Evolutionary conservation across 2,797 vertebrate genomes (phyloP), one percentile per base, ranked within the genome.

Genomic region (Nannoperca obscura): DNA sequence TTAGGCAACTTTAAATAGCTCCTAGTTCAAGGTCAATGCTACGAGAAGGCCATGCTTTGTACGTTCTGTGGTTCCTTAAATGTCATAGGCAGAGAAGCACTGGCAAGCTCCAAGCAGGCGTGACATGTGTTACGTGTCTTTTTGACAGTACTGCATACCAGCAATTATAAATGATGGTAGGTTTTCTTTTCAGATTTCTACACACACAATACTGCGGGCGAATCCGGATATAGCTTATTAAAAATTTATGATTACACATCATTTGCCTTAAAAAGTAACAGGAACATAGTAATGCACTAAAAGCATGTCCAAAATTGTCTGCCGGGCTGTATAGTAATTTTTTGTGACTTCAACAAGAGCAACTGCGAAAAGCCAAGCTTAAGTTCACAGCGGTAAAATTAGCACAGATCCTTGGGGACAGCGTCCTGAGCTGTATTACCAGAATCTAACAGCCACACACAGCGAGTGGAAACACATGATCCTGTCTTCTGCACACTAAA

Each of bases 381-480:
- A 5, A 70, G 71, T 73, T 38, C 66, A 71, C 73, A 50, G 60
- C 22, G 58, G 65, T 63, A 59, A 53, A 82, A 77, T 77, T 75
- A 71, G 67, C 62, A 6, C 77, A 68, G 67, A 74, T 82, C 86
- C 76, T 76, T 1, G 1, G 80, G 78, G 76, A 85, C 66, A 68
- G 63, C 78, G 64, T 82, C 80, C 80, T 86, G 82, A 80, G 77
- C 85, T 50, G 75, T 67, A 68, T 85, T 76, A 87, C 49, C 74
- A 77, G 47, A 82, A 57, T 85, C 74, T 64, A 76, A 59, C 65
- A 76, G 83, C 59, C 83, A 67, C 59, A 68, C 72, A 80, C 63
- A 70, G 61, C 81, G 77, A 49, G 76, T 57, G 69, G 82, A 72
- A 74, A 70, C 61, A 34, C 71, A 64, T n/a, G 60, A 72, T 49